Evolutionary conservation across 2,888 invertebrate genomes (phyloP).

Genomic region (Lysandra coridon): DNA sequence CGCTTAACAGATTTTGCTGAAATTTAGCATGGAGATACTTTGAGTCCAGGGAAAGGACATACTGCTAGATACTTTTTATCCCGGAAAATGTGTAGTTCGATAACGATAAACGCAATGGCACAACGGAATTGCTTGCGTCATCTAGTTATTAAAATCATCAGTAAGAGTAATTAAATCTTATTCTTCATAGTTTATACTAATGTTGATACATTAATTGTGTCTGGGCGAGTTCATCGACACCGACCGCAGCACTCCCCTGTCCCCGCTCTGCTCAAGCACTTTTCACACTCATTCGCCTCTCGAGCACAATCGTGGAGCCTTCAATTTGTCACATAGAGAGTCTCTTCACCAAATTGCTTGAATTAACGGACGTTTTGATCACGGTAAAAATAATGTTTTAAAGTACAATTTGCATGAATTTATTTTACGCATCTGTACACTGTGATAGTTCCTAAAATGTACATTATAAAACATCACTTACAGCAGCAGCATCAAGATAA

Average conservation of each 20-base stretch:
- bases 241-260: slow-evolving; percentile 60
- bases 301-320: slow-evolving; percentile 61
- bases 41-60: too few relatives aligned
- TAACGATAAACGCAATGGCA: too few relatives aligned
- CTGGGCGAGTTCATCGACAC: slow-evolving; percentile 41
- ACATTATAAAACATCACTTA: too few relatives aligned
- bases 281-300: slow-evolving; percentile 70
- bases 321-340: slow-evolving; percentile 49
- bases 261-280: slow-evolving; percentile 59
- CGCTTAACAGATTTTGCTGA: too few relatives aligned
- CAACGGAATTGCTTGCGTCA: too few relatives aligned
- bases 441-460: too few relatives aligned
- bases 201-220: background rate
- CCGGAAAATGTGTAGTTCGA: too few relatives aligned
- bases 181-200: background rate
- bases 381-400: slow-evolving; percentile 10
- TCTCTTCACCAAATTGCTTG: slow-evolving; percentile 34
- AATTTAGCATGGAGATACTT: too few relatives aligned
- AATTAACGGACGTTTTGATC: slow-evolving; percentile 35
- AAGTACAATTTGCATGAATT: background rate
- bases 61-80: too few relatives aligned
- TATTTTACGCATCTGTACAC: background rate
- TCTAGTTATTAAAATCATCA: too few relatives aligned
- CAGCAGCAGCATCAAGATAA: too few relatives aligned
- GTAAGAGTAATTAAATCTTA: background rate